These are phyloP conservation scores for Lycodopsis pacificus DNA, from an alignment of 2,797 vertebrate species.

Conservation along the genomic window DNA sequence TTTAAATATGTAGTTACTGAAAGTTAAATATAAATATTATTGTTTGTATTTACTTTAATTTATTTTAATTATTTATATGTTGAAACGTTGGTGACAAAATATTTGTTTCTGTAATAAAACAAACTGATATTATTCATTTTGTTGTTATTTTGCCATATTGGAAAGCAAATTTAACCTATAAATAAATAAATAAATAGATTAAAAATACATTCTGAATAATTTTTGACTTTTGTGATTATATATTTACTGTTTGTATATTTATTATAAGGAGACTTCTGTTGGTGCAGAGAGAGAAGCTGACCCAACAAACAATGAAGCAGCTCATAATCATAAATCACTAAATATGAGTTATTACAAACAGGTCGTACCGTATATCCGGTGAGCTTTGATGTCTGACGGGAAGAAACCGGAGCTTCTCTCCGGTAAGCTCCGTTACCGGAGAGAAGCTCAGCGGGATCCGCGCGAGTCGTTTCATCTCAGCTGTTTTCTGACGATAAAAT, in stretches of 20 bases:
- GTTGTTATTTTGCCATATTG: background rate
- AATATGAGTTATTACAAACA: background rate
- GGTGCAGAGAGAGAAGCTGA: background rate
- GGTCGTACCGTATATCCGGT: background rate
- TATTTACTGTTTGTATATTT: background rate
- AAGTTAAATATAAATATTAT: background rate
- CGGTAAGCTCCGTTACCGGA: background rate
- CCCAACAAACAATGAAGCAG: too few species aligned
- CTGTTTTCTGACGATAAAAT: background rate
- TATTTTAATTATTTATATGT: background rate
- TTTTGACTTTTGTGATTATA: background rate
- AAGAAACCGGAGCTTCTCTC: background rate
- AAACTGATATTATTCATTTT: background rate
- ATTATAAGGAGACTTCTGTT: background rate
- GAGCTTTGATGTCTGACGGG: background rate
- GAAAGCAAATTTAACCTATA: background rate
- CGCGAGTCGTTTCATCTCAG: background rate
- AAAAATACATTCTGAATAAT: background rate
- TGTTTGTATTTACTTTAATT: background rate
- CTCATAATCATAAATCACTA: background rate
- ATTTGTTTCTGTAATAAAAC: background rate
- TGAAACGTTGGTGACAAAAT: background rate
- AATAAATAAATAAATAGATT: background rate
- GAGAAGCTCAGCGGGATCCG: background rate
- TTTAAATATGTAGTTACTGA: background rate